These are phyloP conservation scores for Rhingia campestris DNA, from an alignment of 2,888 invertebrate genomes.

Conservation along the genomic window DNA sequence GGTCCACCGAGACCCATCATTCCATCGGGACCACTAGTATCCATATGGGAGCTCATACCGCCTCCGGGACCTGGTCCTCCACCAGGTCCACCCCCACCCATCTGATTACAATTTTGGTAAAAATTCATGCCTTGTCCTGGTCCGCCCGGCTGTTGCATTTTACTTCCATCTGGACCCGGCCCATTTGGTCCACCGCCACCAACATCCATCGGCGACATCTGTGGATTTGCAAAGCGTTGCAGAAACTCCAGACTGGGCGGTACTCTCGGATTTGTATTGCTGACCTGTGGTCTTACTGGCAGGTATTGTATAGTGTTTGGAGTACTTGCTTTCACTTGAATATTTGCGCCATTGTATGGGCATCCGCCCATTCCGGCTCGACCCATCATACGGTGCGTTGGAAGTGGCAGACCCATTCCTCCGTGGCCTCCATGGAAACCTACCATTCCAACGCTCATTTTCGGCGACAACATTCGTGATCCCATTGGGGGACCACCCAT, in stretches of 20 bases:
- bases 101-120: slow-evolving; percentile 81
- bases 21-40: slow-evolving; percentile 77
- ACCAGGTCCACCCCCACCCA: slow-evolving; percentile 78
- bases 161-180: slow-evolving; percentile 73
- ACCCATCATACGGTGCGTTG: slow-evolving; percentile 86
- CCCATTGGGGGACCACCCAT: slow-evolving; percentile 82
- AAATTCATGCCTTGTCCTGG: slow-evolving; percentile 77
- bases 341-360: slow-evolving; percentile 87
- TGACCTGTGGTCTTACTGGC: slow-evolving; percentile 95
- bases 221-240: slow-evolving; percentile 93
- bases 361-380: slow-evolving; percentile 85
- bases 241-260: slow-evolving; percentile 95
- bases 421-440: slow-evolving; percentile 79
- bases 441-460: slow-evolving; percentile 85
- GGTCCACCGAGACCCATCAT: slow-evolving; percentile 72
- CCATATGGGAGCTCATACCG: slow-evolving; percentile 80
- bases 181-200: slow-evolving; percentile 73
- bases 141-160: slow-evolving; percentile 70
- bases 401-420: slow-evolving; percentile 76
- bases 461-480: slow-evolving; percentile 86
- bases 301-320: slow-evolving; percentile 99
- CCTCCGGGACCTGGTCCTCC: slow-evolving; percentile 79
- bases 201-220: slow-evolving; percentile 81
- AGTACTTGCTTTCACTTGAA: slow-evolving; percentile 97
- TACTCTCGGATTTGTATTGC: slow-evolving; percentile 88